Conservation (phyloP, 2,888 invertebrate genomes). For the Tetranychus piercei region DNA sequence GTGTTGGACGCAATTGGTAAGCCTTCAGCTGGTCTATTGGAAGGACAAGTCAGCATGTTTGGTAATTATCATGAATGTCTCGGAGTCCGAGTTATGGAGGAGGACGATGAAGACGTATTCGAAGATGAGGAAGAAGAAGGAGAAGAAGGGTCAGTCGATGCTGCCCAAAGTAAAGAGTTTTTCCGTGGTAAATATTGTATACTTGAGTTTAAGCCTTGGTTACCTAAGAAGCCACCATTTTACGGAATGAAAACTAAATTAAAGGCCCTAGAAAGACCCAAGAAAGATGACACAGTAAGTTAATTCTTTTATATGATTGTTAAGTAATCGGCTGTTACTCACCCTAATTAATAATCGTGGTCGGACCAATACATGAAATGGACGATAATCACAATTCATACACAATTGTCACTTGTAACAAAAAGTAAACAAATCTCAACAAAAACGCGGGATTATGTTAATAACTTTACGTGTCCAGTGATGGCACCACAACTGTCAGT, state of each 20-base stretch:
- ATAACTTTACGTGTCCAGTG: neutral
- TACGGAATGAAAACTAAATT: conserved; percentile 21
- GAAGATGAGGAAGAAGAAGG: conserved; percentile 10
- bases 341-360: neutral
- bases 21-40: conserved; percentile 20
- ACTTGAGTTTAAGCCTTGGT: conserved; percentile 21
- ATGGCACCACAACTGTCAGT: neutral
- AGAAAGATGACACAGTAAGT: conserved; percentile 17
- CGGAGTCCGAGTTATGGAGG: conserved; percentile 19
- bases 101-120: conserved; percentile 20
- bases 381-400: neutral
- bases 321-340: neutral
- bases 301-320: neutral
- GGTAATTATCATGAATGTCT: conserved; percentile 23
- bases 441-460: neutral
- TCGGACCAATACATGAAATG: neutral
- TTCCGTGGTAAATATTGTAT: conserved; percentile 23
- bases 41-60: conserved; percentile 21
- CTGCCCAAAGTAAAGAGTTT: conserved; percentile 16
- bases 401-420: no score
- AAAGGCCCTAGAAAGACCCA: conserved; percentile 9
- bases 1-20: conserved; percentile 24
- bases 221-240: conserved; percentile 23
- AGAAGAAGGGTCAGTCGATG: neutral
- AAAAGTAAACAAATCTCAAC: neutral